Evolutionary conservation across 1,140 invertebrate genomes (phyloP).

Genomic region (Drosophila pseudoananassae): DNA sequence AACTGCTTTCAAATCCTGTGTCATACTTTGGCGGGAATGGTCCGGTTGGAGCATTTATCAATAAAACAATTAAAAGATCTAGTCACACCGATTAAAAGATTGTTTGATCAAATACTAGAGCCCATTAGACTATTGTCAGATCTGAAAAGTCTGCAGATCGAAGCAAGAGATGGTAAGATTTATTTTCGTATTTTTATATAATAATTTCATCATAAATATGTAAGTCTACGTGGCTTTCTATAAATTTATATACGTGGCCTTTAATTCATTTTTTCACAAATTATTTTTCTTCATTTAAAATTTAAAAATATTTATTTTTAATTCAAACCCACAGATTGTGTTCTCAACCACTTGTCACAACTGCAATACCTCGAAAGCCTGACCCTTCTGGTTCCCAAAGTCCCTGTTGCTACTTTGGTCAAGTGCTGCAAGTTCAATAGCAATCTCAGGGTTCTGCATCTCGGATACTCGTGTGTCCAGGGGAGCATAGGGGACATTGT

Average conservation of each 20-base stretch:
- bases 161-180: conserved; percentile 36
- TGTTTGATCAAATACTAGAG: conserved; percentile 43
- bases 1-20: conserved; percentile 37
- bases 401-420: conserved; percentile 12
- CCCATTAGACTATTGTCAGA: conserved; percentile 16
- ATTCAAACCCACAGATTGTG: conserved; percentile 27
- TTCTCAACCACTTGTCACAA: conserved; percentile 18
- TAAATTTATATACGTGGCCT: background rate
- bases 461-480: conserved; percentile 41
- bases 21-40: conserved; percentile 36
- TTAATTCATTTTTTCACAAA: background rate
- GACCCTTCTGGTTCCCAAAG: conserved; percentile 28
- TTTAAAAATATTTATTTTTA: too few species aligned
- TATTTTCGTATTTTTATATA: background rate
- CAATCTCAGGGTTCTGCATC: conserved; percentile 35
- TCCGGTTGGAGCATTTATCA: conserved; percentile 17
- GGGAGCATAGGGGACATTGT: conserved; percentile 44
- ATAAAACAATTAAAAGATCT: conserved; percentile 22
- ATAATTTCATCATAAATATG: too few species aligned
- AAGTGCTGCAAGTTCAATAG: conserved; percentile 55
- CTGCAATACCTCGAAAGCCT: conserved; percentile 33
- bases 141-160: conserved; percentile 34
- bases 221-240: background rate
- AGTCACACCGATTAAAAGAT: conserved; percentile 9
- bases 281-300: background rate